Conservation (phyloP, 2,113 vertebrate genomes). For the Okapia johnstoni region DNA sequence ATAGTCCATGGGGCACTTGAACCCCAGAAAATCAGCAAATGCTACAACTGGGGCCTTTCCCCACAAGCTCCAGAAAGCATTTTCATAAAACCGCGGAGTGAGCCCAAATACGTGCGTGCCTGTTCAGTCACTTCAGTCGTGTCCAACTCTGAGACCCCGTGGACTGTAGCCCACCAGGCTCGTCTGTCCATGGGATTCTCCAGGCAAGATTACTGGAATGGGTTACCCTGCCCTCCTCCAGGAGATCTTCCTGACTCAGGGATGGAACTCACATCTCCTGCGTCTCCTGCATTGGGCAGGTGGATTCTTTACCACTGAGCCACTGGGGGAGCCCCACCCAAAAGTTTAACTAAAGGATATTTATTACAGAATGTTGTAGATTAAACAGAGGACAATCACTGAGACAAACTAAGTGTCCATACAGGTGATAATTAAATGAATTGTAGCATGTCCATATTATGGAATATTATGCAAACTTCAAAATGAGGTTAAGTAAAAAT, state of each 20-base stretch:
- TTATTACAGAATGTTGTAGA: background rate
- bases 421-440: background rate
- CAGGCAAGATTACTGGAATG: background rate
- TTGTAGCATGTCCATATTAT: background rate
- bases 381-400: no score
- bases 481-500: background rate
- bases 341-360: background rate
- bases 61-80: background rate
- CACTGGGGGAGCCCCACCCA: background rate
- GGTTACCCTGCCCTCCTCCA: background rate
- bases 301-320: background rate
- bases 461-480: background rate
- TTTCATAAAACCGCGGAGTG: rapidly evolving
- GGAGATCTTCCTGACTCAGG: background rate
- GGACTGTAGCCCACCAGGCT: background rate
- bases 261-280: background rate
- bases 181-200: background rate
- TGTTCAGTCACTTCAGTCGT: background rate
- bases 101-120: rapidly evolving
- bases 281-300: background rate
- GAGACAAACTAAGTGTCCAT: background rate
- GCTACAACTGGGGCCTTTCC: rapidly evolving
- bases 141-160: background rate
- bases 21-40: no score
- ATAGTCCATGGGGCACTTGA: background rate